Base-by-base conservation (phyloP, 2,888 invertebrate genomes). In the Helicoverpa assulta region DNA sequence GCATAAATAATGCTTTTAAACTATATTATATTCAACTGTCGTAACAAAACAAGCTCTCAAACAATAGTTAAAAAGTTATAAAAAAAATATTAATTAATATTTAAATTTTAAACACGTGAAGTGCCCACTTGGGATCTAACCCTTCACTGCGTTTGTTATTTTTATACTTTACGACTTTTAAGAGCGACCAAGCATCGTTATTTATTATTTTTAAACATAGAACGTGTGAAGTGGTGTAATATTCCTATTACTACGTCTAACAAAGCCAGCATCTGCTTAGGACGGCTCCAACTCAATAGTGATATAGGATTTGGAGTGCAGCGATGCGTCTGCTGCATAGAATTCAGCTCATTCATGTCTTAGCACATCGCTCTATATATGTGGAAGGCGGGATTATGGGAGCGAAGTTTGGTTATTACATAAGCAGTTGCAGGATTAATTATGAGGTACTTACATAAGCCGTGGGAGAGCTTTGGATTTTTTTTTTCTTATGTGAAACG, bases 81-180 rank as follows among this genome's bases (percentile, higher is more conserved):
- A 40, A 40, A 40, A 7, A 26, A 33, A 33, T 10, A 14, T 14
- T 40, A 40, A 40, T 40, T 40, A 40, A 14, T 12, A 12, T 55
- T 12, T 12, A 65, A 75, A 78, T 57, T 62, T 78, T 12, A 26
- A 14, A 6, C 53, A 57, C 56, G 12, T 63, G 51, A 54, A 76
- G 57, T 76, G 53, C 51, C 37, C 75, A 54, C 56, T 61, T 61
- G 69, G 74, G 69, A 57, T n/a, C 29, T 56, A 64, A 78, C 79
- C 63, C 74, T 74, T 58, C 51, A 47, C 37, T 43, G 64, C 16
- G 60, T 57, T 60, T 76, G 69, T 74, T 76, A 76, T 76, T 76
- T 78, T 78, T 78, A 61, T 64, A 69, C 47, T 61, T 78, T 54
- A 78, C 57, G 51, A 18, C 37, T 14, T 14, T 76, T 74, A 37